Evolutionary conservation across 2,113 vertebrate species (phyloP).

Genomic region (Crotalus viridis): DNA sequence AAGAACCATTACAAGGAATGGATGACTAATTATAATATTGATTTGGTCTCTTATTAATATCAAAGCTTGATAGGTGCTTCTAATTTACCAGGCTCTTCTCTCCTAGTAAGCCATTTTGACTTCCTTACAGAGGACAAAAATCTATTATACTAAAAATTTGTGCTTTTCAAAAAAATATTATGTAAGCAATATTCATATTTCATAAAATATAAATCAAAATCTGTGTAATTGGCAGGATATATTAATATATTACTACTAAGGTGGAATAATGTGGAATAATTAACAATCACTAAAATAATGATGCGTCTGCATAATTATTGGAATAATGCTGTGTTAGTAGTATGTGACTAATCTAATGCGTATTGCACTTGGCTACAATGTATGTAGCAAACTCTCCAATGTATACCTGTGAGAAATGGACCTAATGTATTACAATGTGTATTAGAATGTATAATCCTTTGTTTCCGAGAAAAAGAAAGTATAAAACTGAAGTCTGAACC

Average conservation of each 20-base stretch:
- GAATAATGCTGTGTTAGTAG: too few species aligned
- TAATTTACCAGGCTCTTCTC: conserved; percentile 70
- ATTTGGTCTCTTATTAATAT: conserved; percentile 52
- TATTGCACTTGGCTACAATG: too few species aligned
- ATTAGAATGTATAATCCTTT: too few species aligned
- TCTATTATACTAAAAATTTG: conserved; percentile 68
- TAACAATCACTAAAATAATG: too few species aligned
- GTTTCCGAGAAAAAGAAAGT: too few species aligned
- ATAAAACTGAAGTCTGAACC: too few species aligned
- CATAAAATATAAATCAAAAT: conserved; percentile 53
- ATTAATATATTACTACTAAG: conserved; percentile 12
- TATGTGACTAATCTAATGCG: too few species aligned
- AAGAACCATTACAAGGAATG: conserved; percentile 46
- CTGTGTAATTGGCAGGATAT: conserved; percentile 43
- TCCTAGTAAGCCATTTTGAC: conserved; percentile 50
- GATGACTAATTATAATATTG: conserved; percentile 23
- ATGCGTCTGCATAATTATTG: too few species aligned
- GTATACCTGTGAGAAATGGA: too few species aligned
- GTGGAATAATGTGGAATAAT: too few species aligned
- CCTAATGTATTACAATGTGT: too few species aligned
- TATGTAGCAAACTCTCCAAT: too few species aligned
- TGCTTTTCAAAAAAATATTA: conserved; percentile 67
- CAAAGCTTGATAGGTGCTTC: conserved; percentile 56
- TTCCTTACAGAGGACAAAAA: conserved; percentile 63
- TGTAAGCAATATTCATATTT: conserved; percentile 69